Base-by-base conservation (phyloP, 37 sponge, comb jelly and placozoan species). In the Theonella swinhoei region DNA sequence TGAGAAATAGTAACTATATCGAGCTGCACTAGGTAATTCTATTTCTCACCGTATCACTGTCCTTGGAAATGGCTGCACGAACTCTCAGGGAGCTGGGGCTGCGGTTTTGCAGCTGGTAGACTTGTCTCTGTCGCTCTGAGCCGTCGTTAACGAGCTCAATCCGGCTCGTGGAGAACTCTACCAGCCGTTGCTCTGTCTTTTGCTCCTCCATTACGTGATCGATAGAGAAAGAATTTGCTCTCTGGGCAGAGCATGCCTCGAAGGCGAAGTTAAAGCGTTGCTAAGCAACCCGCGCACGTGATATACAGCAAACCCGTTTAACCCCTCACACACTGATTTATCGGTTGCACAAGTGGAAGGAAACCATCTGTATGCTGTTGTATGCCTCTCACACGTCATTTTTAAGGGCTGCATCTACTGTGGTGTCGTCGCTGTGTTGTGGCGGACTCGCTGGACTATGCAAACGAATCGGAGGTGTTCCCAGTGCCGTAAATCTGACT, bases 31-130 rank as follows among this genome's bases (percentile, higher is more conserved):
- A n/a, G n/a, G n/a, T n/a, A n/a, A n/a, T n/a, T n/a, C n/a, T n/a
- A n/a, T n/a, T 20, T 70, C 88, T 76, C 35, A 88, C 88, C 14
- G 75, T 47, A 37, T 76, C 63, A 33, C 78, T 82, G 23, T 69
- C 34, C 30, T 76, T 68, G 34, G 39, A 29, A 8, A 82, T 39
- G 19, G 88, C 76, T 26, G 64, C 78, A 25, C 88, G 64, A 1
- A 88, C 63, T 28, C 62, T 81, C 70, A 58, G 58, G 23, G 78
- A 81, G 9, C 32, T 1, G 1, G 31, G 47, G 30, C 71, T 32
- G 35, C 77, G 29, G 70, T 88, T 88, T 1, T 68, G 71, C 14
- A 88, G 69, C 35, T 72, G 65, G 61, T 61, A 82, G 20, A 64
- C 76, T 29, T 33, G 32, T 59, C 20, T 72, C 28, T 72, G 36